phyloP scores from a whole-genome alignment of 1,140 invertebrate species.

The Pachypeltis micranthus region DNA sequence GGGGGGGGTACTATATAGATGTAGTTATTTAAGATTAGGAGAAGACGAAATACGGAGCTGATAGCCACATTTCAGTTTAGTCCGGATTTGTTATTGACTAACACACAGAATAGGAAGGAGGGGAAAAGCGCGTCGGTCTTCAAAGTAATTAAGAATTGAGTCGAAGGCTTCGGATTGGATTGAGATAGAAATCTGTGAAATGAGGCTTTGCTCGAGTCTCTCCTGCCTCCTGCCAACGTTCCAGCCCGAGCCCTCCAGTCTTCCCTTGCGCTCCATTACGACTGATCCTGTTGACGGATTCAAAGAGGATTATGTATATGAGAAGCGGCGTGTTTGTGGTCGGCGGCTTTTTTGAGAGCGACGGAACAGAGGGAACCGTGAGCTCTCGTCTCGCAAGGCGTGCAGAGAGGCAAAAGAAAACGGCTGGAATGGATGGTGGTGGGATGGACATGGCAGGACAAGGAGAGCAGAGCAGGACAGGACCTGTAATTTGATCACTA shows the following conservation, averaged over 20 bases:
- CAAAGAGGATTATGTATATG: constrained; percentile 7
- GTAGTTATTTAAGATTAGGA: too few relatives aligned
- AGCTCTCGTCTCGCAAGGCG: too few relatives aligned
- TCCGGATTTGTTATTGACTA: background rate
- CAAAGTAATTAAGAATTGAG: constrained; percentile 1
- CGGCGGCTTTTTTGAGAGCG: background rate
- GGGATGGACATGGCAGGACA: too few relatives aligned
- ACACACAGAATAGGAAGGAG: background rate
- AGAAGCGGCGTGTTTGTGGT: constrained; percentile 5
- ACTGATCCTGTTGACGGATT: constrained; percentile 4
- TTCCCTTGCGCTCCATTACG: background rate
- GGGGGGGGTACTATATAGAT: too few relatives aligned
- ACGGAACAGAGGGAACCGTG: too few relatives aligned
- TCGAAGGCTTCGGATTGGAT: background rate
- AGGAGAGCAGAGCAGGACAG: background rate
- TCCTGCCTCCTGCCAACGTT: too few relatives aligned
- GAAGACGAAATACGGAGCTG: too few relatives aligned
- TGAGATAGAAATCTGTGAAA: constrained; percentile 4
- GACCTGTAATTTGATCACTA: constrained; percentile 7
- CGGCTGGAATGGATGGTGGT: too few relatives aligned
- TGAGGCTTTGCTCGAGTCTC: background rate
- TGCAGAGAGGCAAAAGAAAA: too few relatives aligned
- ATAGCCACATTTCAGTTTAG: background rate
- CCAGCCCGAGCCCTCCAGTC: background rate
- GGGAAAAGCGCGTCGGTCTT: background rate